Percentiles rank a stretch among this genome's conserved stretches.
Evolutionary conservation across 2,113 vertebrate genomes (phyloP).

Genomic region (Sinocyclocheilus anophthalmus): DNA sequence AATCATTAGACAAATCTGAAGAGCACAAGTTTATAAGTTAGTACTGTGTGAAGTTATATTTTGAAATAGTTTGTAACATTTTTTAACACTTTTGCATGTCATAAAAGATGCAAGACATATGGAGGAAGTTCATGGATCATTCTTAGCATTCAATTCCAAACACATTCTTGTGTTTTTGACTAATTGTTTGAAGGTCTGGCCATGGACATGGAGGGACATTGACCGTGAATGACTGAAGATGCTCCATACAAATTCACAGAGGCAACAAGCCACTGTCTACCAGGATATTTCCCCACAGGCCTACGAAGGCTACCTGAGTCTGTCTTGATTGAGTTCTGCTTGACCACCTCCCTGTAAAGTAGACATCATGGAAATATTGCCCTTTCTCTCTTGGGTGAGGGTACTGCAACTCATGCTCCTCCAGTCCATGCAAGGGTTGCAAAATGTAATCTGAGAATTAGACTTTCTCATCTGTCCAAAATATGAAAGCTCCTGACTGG

Average conservation of each 20-base stretch:
- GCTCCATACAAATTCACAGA: constrained; percentile 15
- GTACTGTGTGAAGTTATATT: neutral
- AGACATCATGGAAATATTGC: constrained; percentile 31
- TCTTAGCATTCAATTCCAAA: neutral
- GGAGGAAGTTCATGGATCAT: neutral
- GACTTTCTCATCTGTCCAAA: neutral
- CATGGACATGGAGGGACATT: neutral
- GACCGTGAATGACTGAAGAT: constrained; percentile 24
- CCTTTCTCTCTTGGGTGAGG: constrained; percentile 32
- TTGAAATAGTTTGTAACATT: neutral
- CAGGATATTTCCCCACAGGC: constrained; percentile 50
- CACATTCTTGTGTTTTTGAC: neutral
- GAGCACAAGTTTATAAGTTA: neutral
- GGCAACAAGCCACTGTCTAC: neutral
- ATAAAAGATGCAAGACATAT: neutral
- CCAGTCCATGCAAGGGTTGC: neutral
- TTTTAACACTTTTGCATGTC: neutral
- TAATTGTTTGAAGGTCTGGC: neutral
- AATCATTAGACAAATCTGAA: neutral
- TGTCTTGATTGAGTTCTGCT: constrained; percentile 49
- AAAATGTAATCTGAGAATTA: constrained; percentile 24
- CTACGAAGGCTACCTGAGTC: constrained; percentile 45
- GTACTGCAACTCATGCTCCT: constrained; percentile 13
- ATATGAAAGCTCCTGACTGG: neutral
- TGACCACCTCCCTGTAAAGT: constrained; percentile 28